These are phyloP conservation scores for Xanthorhoe spadicearia DNA, from an alignment of 2,888 invertebrate genomes.

Conservation along the genomic window DNA sequence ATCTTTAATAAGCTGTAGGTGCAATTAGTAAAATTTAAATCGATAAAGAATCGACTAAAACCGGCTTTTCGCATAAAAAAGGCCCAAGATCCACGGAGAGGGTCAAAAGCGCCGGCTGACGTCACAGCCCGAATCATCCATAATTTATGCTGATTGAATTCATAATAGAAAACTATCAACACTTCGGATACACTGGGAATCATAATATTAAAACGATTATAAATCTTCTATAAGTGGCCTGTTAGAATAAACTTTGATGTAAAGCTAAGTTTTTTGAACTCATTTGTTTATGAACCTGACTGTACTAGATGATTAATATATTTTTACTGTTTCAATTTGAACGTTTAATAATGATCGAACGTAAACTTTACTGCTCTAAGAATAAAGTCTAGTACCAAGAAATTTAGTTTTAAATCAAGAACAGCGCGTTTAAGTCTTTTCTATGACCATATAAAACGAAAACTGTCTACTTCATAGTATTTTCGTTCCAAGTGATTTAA, in stretches of 20 bases:
- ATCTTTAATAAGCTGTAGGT: not conserved
- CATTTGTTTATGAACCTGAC: slow-evolving; percentile 3
- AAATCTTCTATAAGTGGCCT: slow-evolving; percentile 2
- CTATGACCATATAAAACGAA: not conserved
- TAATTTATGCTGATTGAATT: slow-evolving; percentile 83
- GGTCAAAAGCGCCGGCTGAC: slow-evolving; percentile 53
- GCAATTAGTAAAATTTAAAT: not conserved
- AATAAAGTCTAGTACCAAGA: no score
- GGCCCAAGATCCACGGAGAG: slow-evolving; percentile 23
- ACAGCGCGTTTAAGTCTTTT: slow-evolving; percentile 23
- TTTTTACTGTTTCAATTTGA: not conserved
- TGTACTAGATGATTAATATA: not conserved
- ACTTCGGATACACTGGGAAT: slow-evolving; percentile 42
- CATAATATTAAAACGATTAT: slow-evolving; percentile 16
- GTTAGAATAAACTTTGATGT: not conserved
- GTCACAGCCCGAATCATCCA: slow-evolving; percentile 74
- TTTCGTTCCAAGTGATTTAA: not conserved
- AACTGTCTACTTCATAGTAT: not conserved
- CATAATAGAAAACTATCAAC: slow-evolving; percentile 82
- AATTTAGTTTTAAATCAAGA: not conserved
- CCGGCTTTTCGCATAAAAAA: slow-evolving; percentile 4
- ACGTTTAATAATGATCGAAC: not conserved
- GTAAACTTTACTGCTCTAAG: no score
- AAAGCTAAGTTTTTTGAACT: not conserved
- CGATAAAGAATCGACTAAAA: not conserved